These are phyloP conservation scores for Kryphioiulus occultus DNA, from an alignment of 2,888 invertebrate species.

Conservation along the genomic window DNA sequence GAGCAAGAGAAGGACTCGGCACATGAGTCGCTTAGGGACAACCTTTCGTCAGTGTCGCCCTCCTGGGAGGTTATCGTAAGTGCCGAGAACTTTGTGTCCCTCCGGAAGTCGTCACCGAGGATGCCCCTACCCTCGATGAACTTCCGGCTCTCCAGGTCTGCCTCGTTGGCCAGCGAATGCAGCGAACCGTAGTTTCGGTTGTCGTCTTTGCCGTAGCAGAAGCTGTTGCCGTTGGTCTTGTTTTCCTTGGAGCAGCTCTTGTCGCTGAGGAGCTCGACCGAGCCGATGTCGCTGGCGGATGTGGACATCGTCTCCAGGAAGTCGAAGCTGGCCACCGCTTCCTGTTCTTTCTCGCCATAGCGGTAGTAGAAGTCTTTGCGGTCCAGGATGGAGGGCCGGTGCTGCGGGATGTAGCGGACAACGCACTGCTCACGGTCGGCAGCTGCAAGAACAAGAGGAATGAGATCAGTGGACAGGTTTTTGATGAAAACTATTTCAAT, in stretches of 20 bases:
- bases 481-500: no score
- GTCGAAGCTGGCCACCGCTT: slow-evolving; percentile 80
- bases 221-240: slow-evolving; percentile 7
- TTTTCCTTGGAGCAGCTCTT: background rate
- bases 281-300: slow-evolving; percentile 53
- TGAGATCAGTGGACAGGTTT: background rate
- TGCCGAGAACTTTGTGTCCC: slow-evolving; percentile 3
- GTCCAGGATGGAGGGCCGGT: slow-evolving; percentile 76
- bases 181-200: slow-evolving; percentile 39
- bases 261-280: slow-evolving; percentile 41
- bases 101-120: slow-evolving; percentile 18
- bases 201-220: slow-evolving; percentile 20
- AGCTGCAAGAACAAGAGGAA: slow-evolving; percentile 51
- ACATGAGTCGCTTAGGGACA: slow-evolving; percentile 58
- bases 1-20: slow-evolving; percentile 57
- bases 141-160: background rate
- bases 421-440: slow-evolving; percentile 61
- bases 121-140: background rate
- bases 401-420: slow-evolving; percentile 60
- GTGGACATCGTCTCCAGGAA: slow-evolving; percentile 71
- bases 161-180: background rate
- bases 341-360: slow-evolving; percentile 78
- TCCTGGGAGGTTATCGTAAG: slow-evolving; percentile 53
- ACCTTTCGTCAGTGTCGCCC: slow-evolving; percentile 55
- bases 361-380: slow-evolving; percentile 79